Evolutionary conservation across 2,797 vertebrate genomes (phyloP), one percentile per base, ranked within the genome.

Genomic region (Coilia nasus): DNA sequence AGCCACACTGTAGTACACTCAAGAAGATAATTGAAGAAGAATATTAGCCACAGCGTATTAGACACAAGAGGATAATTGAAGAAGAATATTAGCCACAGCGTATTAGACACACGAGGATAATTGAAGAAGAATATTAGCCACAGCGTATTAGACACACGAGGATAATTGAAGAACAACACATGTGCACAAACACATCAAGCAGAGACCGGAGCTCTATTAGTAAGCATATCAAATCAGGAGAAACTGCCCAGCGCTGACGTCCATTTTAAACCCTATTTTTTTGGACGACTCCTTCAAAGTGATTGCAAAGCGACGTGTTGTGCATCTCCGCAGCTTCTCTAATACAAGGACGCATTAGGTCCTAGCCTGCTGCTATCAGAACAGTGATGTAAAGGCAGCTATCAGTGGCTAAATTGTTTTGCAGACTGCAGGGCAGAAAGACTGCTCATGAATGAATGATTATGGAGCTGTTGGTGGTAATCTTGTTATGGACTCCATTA

Each of bases 381-480:
- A 23, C 15, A 47, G n/a, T 23, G 23, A 81, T 81, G 31, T 50
- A 81, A 81, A 54, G 41, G 21, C 47, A 81, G 41, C 50, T 23
- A 50, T 46, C 21, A 81, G 80, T n/a, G 19, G 12, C 44, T 19
- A 46, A 81, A 54, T 81, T 81, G 47, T 46, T 46, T 46, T 50
- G 47, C 80, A 46, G 47, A 25, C 44, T n/a, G 15, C 10, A 21
- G 23, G 21, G 47, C 47, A 17, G 25, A 67, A 23, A n/a, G 19
- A 54, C 44, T 81, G 23, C 41, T 54, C 47, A 81, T 81, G 80
- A 81, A 54, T 81, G 80, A 81, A 50, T 81, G 80, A 25, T 81
- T 81, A 75, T 17, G 28, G 67, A 75, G 67, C 67, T 75, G 67
- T 75, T 75, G 67, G 67, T 75, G 67, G 67, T 75, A 75, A 81